Conservation (phyloP, 2,797 vertebrate species). For the Nyctibius grandis region DNA sequence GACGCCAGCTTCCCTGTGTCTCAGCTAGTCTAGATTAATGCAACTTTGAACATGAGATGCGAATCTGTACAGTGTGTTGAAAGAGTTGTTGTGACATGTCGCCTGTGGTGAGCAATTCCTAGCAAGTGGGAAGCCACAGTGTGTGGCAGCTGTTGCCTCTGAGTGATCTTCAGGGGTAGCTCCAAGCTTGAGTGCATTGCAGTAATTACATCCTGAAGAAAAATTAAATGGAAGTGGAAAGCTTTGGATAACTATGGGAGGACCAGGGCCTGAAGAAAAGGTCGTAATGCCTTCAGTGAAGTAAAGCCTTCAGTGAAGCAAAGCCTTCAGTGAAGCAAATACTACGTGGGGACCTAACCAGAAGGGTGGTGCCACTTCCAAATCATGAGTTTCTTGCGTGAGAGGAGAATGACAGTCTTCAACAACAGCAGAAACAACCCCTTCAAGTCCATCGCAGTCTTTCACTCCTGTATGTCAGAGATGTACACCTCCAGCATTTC, state of each 20-base stretch:
- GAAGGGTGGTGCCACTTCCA: neutral
- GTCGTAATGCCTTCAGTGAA: neutral
- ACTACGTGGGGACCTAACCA: neutral
- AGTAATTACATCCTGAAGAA: neutral
- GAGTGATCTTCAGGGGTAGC: neutral
- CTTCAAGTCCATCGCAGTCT: neutral
- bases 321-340: neutral
- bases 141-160: conserved; percentile 3
- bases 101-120: conserved; percentile 27
- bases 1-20: neutral
- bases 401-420: neutral
- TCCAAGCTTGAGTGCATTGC: neutral
- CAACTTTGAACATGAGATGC: neutral
- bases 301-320: neutral
- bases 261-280: neutral
- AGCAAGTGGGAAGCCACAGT: conserved; percentile 22
- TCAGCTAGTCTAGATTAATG: neutral
- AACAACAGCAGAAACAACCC: neutral
- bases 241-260: neutral
- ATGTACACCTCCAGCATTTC: neutral
- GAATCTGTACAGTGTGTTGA: neutral
- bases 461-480: neutral
- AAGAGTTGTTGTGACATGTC: conserved; percentile 6
- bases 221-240: neutral
- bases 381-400: neutral